A percentile compares a stretch with the other conserved stretches of the same genome.
Evolutionary conservation across 2,888 invertebrate species (phyloP).

Genomic region (Maniola hyperantus): DNA sequence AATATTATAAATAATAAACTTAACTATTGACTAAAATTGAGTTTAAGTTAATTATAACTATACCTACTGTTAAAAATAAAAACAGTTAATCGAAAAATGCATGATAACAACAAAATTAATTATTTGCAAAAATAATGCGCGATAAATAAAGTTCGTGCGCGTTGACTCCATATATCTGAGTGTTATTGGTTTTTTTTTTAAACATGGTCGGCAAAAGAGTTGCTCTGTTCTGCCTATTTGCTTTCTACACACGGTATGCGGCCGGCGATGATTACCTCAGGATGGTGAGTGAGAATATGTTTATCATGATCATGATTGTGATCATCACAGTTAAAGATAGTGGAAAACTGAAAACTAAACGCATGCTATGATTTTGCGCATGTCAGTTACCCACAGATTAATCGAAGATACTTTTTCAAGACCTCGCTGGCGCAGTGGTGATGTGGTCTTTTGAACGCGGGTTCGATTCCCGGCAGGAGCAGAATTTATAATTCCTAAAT

Average conservation of each 20-base stretch:
- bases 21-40: too few relatives aligned
- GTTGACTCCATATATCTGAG: conserved; percentile 46
- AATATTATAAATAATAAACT: too few relatives aligned
- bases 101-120: background rate
- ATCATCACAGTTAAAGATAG: conserved; percentile 27
- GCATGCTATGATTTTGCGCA: too few relatives aligned
- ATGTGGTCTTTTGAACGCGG: too few relatives aligned
- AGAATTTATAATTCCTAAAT: too few relatives aligned
- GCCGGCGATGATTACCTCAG: conserved; percentile 66
- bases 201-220: conserved; percentile 58
- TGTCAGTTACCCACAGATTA: too few relatives aligned
- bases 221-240: conserved; percentile 54
- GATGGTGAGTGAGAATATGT: conserved; percentile 64
- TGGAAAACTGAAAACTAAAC: too few relatives aligned
- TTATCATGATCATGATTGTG: conserved; percentile 30
- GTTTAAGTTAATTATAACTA: too few relatives aligned
- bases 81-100: background rate
- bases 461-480: too few relatives aligned
- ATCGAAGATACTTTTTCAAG: too few relatives aligned
- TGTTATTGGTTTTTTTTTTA: conserved; percentile 48
- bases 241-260: conserved; percentile 72
- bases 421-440: too few relatives aligned
- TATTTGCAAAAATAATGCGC: background rate
- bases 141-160: conserved; percentile 35
- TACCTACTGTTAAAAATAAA: too few relatives aligned